Evolutionary conservation across 2,113 vertebrate genomes (phyloP), one percentile per base, ranked within the genome.

Genomic region (Syngnathus typhle): DNA sequence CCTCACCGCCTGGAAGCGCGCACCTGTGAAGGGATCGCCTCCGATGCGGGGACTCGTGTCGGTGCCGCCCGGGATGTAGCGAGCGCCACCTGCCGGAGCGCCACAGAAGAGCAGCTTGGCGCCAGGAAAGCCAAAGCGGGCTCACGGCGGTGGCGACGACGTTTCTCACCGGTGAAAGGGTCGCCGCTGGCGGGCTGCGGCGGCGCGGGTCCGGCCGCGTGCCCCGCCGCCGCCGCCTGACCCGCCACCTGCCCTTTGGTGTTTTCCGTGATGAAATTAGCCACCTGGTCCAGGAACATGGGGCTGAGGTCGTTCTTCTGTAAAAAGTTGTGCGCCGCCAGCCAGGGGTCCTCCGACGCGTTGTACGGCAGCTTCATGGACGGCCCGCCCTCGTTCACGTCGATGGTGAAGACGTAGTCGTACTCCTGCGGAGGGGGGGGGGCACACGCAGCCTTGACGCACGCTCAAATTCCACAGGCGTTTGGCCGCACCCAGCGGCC

Each of bases 191-290:
- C 77, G 7, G 87, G 70, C 60, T 84, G 90, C 6, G 27, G 91
- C 87, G 56, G 84, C 27, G 27, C 27, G 27, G 2, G 27, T 32
- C 27, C 27, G 27, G 27, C 27, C 27, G 27, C 2, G 3, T 32
- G 27, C 27, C 27, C 27, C 27, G 27, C 27, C 27, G 27, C n/a
- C n/a, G n/a, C 27, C 27, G 27, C 27, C 27, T 27, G 80, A 67
- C 93, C 89, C 54, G 95, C 66, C 1, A 85, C 91, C 68, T 94
- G 93, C n/a, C 95, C 96, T 87, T 95, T 96, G 39, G 96, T 96
- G 82, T 99, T 98, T 77, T 99, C 94, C 19, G 98, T 94, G 76
- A 99, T 99, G 83, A 99, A 99, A 74, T 98, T 95, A 75, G 96
- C 97, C 69, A 99, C 97, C 74, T 99, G 96, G 91, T 99, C 96